Percentiles rank a stretch among this genome's conserved stretches.
Conservation (phyloP, 92 coral and sea anemone genomes). For the Parazoanthus darwini region DNA sequence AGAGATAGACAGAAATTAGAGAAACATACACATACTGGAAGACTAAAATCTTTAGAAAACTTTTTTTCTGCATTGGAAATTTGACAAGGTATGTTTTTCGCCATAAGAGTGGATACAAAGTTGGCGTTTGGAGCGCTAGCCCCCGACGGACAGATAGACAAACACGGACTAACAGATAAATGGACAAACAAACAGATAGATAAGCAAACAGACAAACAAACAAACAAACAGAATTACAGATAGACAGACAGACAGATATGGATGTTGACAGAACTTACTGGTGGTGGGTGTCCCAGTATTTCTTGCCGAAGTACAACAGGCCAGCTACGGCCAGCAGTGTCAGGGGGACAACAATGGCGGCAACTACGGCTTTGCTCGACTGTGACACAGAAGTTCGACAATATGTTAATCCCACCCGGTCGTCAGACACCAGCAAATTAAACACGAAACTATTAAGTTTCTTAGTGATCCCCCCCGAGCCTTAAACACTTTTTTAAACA, state of each 20-base stretch:
- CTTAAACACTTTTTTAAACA: no score
- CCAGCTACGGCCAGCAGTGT: constrained; percentile 56
- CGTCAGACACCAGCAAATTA: background rate
- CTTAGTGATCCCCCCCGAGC: background rate
- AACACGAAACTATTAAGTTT: background rate
- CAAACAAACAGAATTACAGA: background rate
- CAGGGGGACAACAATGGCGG: constrained; percentile 65
- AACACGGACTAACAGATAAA: no score
- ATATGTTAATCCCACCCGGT: background rate
- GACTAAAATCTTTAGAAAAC: no score
- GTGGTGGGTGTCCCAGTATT: constrained; percentile 60
- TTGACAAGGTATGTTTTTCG: no score
- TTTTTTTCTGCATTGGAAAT: no score
- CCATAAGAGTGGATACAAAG: no score
- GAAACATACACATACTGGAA: background rate
- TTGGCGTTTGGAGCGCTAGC: no score
- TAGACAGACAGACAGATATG: background rate
- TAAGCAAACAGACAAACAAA: background rate
- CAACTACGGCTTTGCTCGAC: constrained; percentile 38
- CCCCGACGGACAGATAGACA: no score
- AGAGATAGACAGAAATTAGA: no score
- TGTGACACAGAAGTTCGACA: background rate
- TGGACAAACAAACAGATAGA: background rate
- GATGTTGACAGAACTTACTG: constrained; percentile 46
- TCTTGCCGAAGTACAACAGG: constrained; percentile 67